A percentile compares a stretch with the other conserved stretches of the same genome.
Evolutionary conservation across 2,888 invertebrate species (phyloP).

Genomic region (Drosophila monieri): DNA sequence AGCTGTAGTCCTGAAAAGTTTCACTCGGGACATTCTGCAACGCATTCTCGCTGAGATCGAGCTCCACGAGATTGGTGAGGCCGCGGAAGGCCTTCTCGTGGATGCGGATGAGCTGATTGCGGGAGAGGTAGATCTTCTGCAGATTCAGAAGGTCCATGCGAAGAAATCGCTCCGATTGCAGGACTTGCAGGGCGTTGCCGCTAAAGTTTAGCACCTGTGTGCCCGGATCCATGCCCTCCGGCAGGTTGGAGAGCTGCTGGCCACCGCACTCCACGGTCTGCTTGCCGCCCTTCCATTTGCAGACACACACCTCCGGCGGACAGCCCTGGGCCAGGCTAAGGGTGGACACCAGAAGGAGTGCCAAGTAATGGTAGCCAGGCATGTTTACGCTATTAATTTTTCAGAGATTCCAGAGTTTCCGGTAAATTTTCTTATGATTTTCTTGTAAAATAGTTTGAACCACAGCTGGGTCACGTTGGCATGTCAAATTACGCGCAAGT

Average conservation of each 20-base stretch:
- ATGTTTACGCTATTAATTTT: constrained; percentile 5
- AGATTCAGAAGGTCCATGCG: constrained; percentile 92
- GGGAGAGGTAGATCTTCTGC: constrained; percentile 92
- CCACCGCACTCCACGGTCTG: constrained; percentile 94
- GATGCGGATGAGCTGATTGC: constrained; percentile 91
- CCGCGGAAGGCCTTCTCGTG: constrained; percentile 93
- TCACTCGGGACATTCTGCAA: constrained; percentile 91
- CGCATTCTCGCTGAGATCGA: constrained; percentile 93
- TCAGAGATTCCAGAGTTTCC: neutral
- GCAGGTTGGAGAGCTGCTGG: constrained; percentile 90
- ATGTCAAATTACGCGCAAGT: constrained; percentile 69
- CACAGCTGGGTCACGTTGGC: constrained; percentile 68
- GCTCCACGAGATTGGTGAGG: constrained; percentile 93
- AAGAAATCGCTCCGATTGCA: constrained; percentile 91
- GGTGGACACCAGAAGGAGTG: constrained; percentile 10
- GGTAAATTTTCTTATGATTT: neutral
- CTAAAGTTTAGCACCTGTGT: constrained; percentile 95
- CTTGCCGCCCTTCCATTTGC: constrained; percentile 97
- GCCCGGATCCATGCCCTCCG: constrained; percentile 91
- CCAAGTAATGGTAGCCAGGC: neutral
- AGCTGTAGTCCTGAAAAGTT: constrained; percentile 91
- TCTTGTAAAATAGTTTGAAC: neutral
- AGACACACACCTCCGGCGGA: constrained; percentile 90
- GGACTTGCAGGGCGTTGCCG: constrained; percentile 91
- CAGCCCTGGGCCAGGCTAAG: constrained; percentile 84